These are phyloP conservation scores for Barnardius zonarius DNA, from an alignment of 2,113 vertebrate species.

Conservation along the genomic window DNA sequence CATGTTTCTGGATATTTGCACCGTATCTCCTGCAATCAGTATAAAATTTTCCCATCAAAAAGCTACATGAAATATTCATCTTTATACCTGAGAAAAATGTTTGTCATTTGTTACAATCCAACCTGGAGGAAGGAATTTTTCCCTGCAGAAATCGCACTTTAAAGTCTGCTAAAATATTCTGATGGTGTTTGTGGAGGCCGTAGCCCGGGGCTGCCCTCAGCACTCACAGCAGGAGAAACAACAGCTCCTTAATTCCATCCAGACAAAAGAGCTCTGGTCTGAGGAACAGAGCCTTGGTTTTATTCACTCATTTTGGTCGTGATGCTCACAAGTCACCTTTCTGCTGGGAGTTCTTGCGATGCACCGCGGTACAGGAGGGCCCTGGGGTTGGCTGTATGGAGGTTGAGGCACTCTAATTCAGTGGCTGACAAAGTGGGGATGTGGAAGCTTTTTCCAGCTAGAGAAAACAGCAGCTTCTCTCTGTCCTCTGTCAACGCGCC, in stretches of 20 bases:
- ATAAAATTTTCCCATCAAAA: neutral
- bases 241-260: neutral
- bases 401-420: neutral
- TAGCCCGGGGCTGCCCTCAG: neutral
- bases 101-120: neutral
- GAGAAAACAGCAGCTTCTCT: neutral
- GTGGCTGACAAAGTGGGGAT: rapidly evolving
- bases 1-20: neutral
- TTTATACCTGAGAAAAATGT: neutral
- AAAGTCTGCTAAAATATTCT: neutral
- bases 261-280: neutral
- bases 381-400: neutral
- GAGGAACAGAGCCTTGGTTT: neutral
- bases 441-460: neutral
- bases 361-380: neutral
- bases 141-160: neutral
- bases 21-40: neutral
- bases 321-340: neutral
- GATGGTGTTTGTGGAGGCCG: neutral
- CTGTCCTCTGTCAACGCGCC: neutral
- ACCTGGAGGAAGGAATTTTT: neutral
- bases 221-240: neutral
- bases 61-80: neutral
- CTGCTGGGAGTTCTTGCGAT: neutral
- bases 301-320: neutral